Percentiles rank a stretch among this genome's conserved stretches.
These are phyloP conservation scores for Metopia argyrocephala DNA, from an alignment of 2,888 invertebrate species.

Conservation along the genomic window DNA sequence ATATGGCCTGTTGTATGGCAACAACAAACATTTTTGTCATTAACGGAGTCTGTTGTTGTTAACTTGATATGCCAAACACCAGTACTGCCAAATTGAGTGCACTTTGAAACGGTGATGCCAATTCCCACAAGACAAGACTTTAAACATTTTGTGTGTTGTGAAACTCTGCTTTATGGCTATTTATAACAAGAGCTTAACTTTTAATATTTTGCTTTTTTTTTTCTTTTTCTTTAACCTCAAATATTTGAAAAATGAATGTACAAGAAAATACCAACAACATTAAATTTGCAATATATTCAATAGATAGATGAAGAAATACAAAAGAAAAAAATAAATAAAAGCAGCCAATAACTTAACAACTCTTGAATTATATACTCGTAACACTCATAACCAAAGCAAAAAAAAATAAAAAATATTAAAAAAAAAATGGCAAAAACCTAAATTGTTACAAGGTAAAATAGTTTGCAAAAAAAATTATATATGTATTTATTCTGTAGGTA, in stretches of 20 bases:
- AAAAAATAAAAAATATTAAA: background rate
- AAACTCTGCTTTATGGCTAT: slow-evolving; percentile 22
- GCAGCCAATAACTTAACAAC: background rate
- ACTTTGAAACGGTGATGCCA: background rate
- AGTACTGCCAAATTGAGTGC: background rate
- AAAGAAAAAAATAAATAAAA: slow-evolving; percentile 38
- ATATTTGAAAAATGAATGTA: slow-evolving; percentile 60
- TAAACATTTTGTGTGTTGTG: slow-evolving; percentile 7
- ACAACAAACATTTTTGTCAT: background rate
- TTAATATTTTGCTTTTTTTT: background rate
- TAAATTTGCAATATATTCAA: slow-evolving; percentile 55
- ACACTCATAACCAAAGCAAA: background rate
- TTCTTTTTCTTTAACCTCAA: background rate
- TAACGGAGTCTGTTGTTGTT: background rate
- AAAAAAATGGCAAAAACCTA: slow-evolving; percentile 54
- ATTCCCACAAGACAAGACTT: no score
- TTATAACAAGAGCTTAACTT: slow-evolving; percentile 44
- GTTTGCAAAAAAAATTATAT: slow-evolving; percentile 49
- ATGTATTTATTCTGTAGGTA: background rate
- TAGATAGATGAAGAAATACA: no score
- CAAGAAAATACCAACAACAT: slow-evolving; percentile 52
- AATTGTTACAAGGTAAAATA: slow-evolving; percentile 64
- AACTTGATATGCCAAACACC: background rate
- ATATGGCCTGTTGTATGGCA: background rate
- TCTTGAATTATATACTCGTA: background rate